phyloP scores from a whole-genome alignment of 1,140 invertebrate species.

The Bombus huntii region DNA sequence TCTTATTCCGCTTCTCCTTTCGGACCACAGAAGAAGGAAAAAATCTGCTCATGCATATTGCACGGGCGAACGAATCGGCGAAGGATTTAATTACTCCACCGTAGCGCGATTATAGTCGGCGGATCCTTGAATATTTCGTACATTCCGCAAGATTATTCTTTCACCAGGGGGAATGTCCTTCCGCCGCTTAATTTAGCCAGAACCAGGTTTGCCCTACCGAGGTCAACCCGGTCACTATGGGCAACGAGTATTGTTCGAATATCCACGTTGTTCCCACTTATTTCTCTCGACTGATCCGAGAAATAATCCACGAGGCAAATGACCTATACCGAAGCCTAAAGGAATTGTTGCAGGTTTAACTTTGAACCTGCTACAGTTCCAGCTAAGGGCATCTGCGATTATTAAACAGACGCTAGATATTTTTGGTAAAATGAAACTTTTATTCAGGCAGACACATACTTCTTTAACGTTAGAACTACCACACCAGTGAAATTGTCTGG shows the following conservation, averaged over 20 bases:
- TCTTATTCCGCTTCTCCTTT: not conserved
- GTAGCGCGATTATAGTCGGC: constrained; percentile 2
- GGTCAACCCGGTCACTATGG: too few relatives aligned
- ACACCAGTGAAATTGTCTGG: too few relatives aligned
- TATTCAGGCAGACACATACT: too few relatives aligned
- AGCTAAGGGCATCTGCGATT: too few relatives aligned
- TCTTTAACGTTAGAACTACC: too few relatives aligned
- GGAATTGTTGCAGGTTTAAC: too few relatives aligned
- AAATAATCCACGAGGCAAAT: not conserved
- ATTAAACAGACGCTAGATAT: too few relatives aligned
- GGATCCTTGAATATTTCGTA: constrained; percentile 32
- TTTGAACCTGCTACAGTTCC: too few relatives aligned
- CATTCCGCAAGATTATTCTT: constrained; percentile 33
- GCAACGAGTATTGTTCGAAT: constrained; percentile 5
- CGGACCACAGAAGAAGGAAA: not conserved
- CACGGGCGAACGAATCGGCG: constrained; percentile 45
- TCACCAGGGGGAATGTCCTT: constrained; percentile 11
- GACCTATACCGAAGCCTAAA: too few relatives aligned
- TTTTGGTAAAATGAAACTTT: too few relatives aligned
- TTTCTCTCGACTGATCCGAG: not conserved
- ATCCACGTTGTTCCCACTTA: not conserved
- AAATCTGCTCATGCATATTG: constrained; percentile 45
- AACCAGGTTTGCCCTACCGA: not conserved
- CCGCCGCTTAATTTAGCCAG: constrained; percentile 27
- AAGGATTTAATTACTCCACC: constrained; percentile 53